Conservation (phyloP, 1,140 invertebrate genomes). For the Cherax quadricarinatus region DNA sequence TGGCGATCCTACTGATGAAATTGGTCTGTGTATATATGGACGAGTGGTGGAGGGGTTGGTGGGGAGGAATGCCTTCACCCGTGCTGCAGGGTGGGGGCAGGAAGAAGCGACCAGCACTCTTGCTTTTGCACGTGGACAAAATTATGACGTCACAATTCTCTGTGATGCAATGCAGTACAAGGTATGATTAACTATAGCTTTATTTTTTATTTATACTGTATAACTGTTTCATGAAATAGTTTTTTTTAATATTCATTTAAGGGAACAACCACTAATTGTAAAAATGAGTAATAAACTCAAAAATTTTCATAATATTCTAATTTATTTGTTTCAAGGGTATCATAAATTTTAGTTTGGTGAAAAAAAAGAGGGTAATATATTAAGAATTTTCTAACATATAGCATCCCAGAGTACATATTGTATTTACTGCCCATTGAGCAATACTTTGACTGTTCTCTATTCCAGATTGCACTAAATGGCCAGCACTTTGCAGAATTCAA, state of each 20-base stretch:
- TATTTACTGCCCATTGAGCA: no score
- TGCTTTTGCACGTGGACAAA: slow-evolving; percentile 50
- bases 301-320: no score
- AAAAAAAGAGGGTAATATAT: no score
- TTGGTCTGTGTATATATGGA: slow-evolving; percentile 70
- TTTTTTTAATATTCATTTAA: no score
- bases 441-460: neutral
- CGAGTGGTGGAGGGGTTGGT: slow-evolving; percentile 63
- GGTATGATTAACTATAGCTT: slow-evolving; percentile 8
- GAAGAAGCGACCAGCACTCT: slow-evolving; percentile 48
- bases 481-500: slow-evolving; percentile 63
- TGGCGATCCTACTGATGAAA: slow-evolving; percentile 71
- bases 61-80: slow-evolving; percentile 67
- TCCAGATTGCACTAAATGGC: slow-evolving; percentile 68
- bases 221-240: no score
- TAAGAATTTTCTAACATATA: no score
- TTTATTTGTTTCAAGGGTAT: no score
- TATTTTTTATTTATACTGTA: neutral
- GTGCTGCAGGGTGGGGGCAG: slow-evolving; percentile 66
- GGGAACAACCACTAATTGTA: no score
- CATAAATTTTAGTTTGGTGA: no score
- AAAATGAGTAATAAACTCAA: no score
- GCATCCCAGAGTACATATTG: no score
- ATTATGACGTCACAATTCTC: slow-evolving; percentile 68
- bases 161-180: slow-evolving; percentile 68